A percentile compares a stretch with the other conserved stretches of the same genome.
Evolutionary conservation across 2,113 vertebrate genomes (phyloP).

Genomic region (Laticauda colubrina): DNA sequence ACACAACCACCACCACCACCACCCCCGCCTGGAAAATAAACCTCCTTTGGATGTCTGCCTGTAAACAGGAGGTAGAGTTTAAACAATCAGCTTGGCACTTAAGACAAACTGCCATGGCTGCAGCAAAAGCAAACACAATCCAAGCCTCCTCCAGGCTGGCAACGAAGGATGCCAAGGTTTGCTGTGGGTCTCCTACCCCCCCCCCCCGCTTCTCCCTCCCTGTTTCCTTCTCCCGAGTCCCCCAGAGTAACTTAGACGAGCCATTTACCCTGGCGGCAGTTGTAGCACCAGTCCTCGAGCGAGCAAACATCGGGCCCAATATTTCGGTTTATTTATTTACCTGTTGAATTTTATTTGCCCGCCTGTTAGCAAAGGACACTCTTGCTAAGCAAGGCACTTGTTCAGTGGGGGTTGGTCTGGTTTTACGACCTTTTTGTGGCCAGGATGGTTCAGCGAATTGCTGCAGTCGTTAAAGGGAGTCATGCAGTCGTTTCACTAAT

Average conservation of each 20-base stretch:
- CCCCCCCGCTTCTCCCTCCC: background rate
- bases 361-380: background rate
- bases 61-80: background rate
- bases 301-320: no score
- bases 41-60: background rate
- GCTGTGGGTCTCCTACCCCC: no score
- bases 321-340: no score
- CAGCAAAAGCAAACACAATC: rapidly evolving
- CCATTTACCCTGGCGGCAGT: background rate
- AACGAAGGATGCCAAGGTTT: no score
- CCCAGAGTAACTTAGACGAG: background rate
- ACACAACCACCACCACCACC: no score
- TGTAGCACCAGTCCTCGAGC: background rate
- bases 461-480: background rate
- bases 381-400: background rate
- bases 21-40: background rate
- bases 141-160: no score
- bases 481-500: background rate
- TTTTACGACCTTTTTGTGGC: background rate
- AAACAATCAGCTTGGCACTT: background rate
- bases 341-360: no score
- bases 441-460: background rate
- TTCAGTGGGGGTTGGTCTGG: background rate
- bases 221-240: background rate
- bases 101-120: background rate